These are phyloP conservation scores for Zaprionus ornatus DNA, from an alignment of 1,140 invertebrate species.

Conservation along the genomic window DNA sequence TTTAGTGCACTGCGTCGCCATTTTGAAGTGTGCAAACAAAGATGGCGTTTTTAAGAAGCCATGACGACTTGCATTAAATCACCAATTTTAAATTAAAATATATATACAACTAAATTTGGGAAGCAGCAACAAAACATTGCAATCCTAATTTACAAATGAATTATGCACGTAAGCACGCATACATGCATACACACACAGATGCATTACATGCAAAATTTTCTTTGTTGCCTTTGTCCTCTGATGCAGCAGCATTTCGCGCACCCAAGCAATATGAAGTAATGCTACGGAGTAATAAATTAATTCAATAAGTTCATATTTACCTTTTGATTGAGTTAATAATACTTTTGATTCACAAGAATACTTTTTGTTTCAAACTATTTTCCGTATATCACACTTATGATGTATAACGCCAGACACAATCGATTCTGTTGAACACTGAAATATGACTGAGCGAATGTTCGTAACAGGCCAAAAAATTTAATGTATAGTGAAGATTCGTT, in stretches of 20 bases:
- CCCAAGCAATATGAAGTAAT: not conserved
- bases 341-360: not conserved
- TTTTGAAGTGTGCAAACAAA: constrained; percentile 1
- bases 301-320: not conserved
- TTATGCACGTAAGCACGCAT: not conserved
- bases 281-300: not conserved
- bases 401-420: not conserved
- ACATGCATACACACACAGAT: not conserved
- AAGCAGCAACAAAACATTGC: not conserved
- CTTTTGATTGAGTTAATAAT: not conserved
- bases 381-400: not conserved
- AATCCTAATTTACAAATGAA: not conserved
- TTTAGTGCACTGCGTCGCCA: constrained; percentile 1
- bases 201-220: not conserved
- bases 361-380: not conserved
- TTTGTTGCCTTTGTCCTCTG: not conserved
- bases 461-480: not conserved
- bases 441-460: not conserved
- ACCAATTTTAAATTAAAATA: too few relatives aligned
- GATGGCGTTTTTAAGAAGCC: not conserved
- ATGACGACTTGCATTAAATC: not conserved
- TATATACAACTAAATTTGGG: too few relatives aligned
- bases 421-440: not conserved
- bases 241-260: not conserved
- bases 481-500: not conserved